Evolutionary conservation across 2,113 vertebrate genomes (phyloP).

Genomic region (Penelope pileata): DNA sequence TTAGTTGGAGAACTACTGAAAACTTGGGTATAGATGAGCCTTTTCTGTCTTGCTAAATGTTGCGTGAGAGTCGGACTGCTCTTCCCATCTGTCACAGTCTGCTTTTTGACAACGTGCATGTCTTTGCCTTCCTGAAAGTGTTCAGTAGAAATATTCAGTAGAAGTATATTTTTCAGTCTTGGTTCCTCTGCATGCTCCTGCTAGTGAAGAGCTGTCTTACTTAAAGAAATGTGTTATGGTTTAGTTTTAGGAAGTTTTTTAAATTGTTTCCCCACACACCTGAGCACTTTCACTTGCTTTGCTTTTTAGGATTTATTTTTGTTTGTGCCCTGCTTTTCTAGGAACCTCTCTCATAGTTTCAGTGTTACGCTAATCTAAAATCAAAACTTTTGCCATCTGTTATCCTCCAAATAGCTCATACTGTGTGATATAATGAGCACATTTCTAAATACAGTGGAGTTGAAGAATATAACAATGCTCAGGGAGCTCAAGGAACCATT

Average conservation of each 20-base stretch:
- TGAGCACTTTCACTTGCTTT: neutral
- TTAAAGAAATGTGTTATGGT: neutral
- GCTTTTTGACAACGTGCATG: neutral
- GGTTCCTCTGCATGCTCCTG: too few species aligned
- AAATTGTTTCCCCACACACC: fast-evolving
- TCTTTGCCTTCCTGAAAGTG: neutral
- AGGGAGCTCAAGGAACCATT: neutral
- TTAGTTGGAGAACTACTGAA: neutral
- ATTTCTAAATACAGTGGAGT: neutral
- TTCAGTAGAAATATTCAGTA: neutral
- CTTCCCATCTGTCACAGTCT: neutral
- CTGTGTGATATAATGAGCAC: neutral
- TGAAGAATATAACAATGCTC: neutral
- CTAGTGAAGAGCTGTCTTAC: neutral
- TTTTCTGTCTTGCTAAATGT: neutral
- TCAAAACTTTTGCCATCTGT: neutral
- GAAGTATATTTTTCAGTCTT: too few species aligned
- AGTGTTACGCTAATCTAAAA: neutral
- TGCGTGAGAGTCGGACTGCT: neutral
- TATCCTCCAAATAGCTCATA: neutral
- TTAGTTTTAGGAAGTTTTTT: neutral
- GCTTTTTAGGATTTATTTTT: neutral
- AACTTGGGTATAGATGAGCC: neutral
- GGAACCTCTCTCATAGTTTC: neutral
- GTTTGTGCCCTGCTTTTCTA: neutral